Base-by-base conservation (phyloP, 2,797 vertebrate genomes). In the Galagoides demidoff region DNA sequence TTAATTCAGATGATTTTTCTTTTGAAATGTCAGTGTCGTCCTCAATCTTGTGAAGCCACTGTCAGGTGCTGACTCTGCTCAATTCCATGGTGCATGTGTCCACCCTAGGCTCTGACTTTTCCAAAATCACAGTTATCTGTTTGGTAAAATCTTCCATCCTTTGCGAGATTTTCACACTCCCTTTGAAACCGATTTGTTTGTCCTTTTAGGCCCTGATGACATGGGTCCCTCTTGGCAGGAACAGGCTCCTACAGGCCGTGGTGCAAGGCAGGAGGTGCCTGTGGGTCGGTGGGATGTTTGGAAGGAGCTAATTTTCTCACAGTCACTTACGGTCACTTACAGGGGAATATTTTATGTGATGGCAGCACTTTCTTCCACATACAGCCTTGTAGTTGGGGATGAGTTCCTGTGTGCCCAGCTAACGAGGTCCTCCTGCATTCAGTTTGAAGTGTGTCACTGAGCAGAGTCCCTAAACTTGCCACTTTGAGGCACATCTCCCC, bases 241-340 rank as follows among this genome's bases (percentile, higher is more conserved):
- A 6, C 23, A 0, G 12, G 76, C 71, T 73, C 39, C 7, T 25
- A 2, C 31, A 59, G 77, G 55, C 3, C 0, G 8, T 1, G 14
- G 43, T 45, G 64, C 20, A 34, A 73, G 76, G 8, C 43, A 5
- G 61, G n/a, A n/a, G 52, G 71, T 9, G 39, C 39, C 39, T 70
- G 43, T 49, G 6, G 57, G 66, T n/a, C 52, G 78, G 34, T 1
- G 19, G 76, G 25, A 2, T 29, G 31, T 52, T 64, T 31, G 64
- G n/a, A 25, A 86, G 74, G 68, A 17, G 81, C 49, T 85, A 12
- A 25, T 45, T 12, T 5, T 61, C 66, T 19, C 7, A 6, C 1
- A 22, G 76, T 31, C 45, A 11, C 37, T 31, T 31, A 5, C 0
- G 25, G 76, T 34, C 45, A 8, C 57, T n/a, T 31, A 5, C 0